Conservation (phyloP, 2,797 vertebrate genomes). For the Glyptemys insculpta region DNA sequence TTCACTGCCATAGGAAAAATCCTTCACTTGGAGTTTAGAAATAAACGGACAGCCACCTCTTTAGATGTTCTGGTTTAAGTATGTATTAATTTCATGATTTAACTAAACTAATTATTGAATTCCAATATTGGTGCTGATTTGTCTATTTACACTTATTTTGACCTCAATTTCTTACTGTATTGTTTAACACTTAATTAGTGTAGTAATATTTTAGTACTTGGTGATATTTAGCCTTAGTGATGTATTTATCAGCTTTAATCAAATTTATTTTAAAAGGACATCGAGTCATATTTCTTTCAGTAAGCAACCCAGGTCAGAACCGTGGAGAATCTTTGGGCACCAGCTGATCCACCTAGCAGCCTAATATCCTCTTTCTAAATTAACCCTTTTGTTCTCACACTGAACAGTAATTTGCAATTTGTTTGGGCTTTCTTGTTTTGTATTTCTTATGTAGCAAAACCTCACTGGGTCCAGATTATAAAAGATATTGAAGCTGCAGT, state of each 20-base stretch:
- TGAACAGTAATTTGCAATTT: not conserved
- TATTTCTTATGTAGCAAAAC: constrained; percentile 86
- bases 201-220: not conserved
- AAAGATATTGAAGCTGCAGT: constrained; percentile 88
- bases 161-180: not conserved
- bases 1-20: not conserved
- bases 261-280: not conserved
- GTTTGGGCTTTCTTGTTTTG: not conserved
- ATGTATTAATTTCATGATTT: constrained; percentile 46
- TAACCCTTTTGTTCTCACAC: not conserved
- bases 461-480: constrained; percentile 93
- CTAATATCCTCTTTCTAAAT: rapidly evolving
- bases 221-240: not conserved
- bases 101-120: constrained; percentile 38
- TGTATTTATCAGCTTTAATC: not conserved
- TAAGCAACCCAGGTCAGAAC: not conserved
- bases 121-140: not conserved
- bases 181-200: constrained; percentile 33
- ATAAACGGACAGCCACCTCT: not conserved
- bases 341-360: not conserved
- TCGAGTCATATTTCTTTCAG: not conserved
- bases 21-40: constrained; percentile 34
- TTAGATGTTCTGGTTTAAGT: not conserved
- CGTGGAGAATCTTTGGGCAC: not conserved
- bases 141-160: not conserved